Percentiles rank a stretch among this genome's conserved stretches.
These are phyloP conservation scores for Neocrepidodera transversa DNA, from an alignment of 2,888 invertebrate genomes.

Conservation along the genomic window DNA sequence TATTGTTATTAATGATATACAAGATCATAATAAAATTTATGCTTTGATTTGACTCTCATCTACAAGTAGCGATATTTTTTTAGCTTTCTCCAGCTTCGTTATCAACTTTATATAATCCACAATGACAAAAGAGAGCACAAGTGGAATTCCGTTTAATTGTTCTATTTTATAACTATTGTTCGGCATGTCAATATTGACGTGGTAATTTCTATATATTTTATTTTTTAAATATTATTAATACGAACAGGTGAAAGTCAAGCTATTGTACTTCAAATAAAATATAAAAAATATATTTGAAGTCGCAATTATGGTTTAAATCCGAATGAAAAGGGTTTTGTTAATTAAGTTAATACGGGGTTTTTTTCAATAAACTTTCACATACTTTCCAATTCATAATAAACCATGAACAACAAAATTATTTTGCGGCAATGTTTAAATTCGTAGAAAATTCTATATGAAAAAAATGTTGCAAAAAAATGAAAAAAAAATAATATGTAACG, in stretches of 20 bases:
- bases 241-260: constrained; percentile 9
- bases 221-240: constrained; percentile 9
- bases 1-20: too few species aligned
- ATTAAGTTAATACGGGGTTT: too few species aligned
- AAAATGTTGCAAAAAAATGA: too few species aligned
- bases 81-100: constrained; percentile 15
- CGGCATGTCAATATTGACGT: constrained; percentile 15
- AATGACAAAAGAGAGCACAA: constrained; percentile 12
- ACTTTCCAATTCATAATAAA: too few species aligned
- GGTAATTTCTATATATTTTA: constrained; percentile 8
- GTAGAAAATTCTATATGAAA: too few species aligned
- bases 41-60: background rate
- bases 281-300: background rate
- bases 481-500: too few species aligned
- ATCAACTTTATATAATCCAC: constrained; percentile 4
- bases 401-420: too few species aligned
- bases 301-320: too few species aligned
- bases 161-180: constrained; percentile 16
- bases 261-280: background rate
- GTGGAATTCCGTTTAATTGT: constrained; percentile 17
- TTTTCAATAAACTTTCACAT: too few species aligned
- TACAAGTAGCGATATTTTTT: background rate
- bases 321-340: too few species aligned
- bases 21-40: too few species aligned
- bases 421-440: too few species aligned